Evolutionary conservation across 1,140 invertebrate genomes (phyloP), one percentile per base, ranked within the genome.

Genomic region (Sycophaga agraensis): DNA sequence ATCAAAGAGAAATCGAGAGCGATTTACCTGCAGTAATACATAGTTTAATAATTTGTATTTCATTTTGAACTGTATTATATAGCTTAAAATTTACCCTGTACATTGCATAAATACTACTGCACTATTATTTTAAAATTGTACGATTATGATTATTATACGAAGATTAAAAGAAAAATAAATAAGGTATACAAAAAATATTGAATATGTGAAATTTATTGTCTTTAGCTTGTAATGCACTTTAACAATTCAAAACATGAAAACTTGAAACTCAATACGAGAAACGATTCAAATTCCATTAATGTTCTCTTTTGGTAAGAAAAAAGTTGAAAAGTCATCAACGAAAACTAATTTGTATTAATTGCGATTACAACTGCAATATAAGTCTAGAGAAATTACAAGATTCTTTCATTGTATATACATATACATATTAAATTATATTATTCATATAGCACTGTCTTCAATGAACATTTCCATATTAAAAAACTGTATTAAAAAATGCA

Each of bases 11-110:
- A 68, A 66, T 67, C 59, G 63, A 67, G 45, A 68, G 66, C 65
- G 66, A 67, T 72, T 66, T 71, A 74, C 68, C 71, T 74, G 76
- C 75, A 73, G 70, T 75, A 80, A 65, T 68, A 57, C 50, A 73
- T 79, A 78, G 74, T 76, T 73, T 76, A 79, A 69, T 72, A 63
- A 78, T 79, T 79, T 79, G 74, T 78, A 77, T 78, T 69, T 79
- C 66, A 73, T 76, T 79, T 79, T 58, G 51, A 76, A 79, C 64
- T 79, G 78, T 80, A 80, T 73, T 69, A 80, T 77, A 80, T 79
- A 80, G 76, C 76, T 77, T 79, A 76, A 80, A 72, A 77, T 68
- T 61, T 78, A 79, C 79, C 72, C 76, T 79, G 77, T 80, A 79
- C 77, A 79, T 80, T 80, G 71, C 75, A 79, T 79, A 74, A 77